Evolutionary conservation across 2,113 vertebrate genomes (phyloP).

Genomic region (Corythornis cristatus): DNA sequence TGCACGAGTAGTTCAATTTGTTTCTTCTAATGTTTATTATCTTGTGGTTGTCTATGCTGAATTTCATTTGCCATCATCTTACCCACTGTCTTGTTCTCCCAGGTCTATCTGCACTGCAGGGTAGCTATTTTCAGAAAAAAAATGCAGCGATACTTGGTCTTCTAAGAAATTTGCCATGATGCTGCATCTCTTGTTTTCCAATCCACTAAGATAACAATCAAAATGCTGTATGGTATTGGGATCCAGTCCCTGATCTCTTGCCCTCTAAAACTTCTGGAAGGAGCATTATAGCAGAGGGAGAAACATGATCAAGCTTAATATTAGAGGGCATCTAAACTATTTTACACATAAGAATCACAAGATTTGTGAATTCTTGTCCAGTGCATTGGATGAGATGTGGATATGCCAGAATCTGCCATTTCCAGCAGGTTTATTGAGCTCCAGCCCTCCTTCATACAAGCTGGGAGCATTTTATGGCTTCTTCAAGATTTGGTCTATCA

Average conservation of each 20-base stretch:
- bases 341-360: not conserved
- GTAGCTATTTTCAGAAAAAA: not conserved
- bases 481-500: not conserved
- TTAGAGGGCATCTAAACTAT: not conserved
- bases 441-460: not conserved
- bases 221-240: not conserved
- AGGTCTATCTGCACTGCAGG: not conserved
- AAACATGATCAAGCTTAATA: not conserved
- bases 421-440: not conserved
- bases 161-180: not conserved
- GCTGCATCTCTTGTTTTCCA: not conserved
- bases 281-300: not conserved
- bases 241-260: not conserved
- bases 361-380: not conserved
- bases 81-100: not conserved
- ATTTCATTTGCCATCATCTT: slow-evolving; percentile 22
- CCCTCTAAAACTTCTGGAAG: not conserved
- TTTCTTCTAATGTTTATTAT: slow-evolving; percentile 37
- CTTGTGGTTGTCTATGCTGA: not conserved
- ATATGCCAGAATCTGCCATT: not conserved
- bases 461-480: not conserved
- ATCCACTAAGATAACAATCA: not conserved
- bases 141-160: not conserved
- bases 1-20: slow-evolving; percentile 8
- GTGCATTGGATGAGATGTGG: not conserved